Conservation (phyloP, 2,888 invertebrate species). For the Idaea dimidiata region DNA sequence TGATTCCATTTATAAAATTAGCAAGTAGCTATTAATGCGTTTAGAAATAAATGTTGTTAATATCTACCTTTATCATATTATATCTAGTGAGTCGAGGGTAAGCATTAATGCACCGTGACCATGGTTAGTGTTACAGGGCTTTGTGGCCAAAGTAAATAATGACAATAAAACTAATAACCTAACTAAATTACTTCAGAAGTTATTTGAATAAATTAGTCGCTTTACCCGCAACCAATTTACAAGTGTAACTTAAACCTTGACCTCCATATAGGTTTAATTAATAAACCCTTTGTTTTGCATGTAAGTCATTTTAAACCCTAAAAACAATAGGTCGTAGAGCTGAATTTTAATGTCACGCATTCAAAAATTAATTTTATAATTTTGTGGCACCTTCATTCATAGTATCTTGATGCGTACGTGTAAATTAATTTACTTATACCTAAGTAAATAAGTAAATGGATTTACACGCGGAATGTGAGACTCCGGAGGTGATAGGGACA, state of each 20-base stretch:
- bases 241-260: conserved; percentile 16
- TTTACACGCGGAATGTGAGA: conserved; percentile 16
- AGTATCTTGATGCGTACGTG: conserved; percentile 14
- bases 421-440: conserved; percentile 26
- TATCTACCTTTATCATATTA: too few relatives aligned
- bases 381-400: conserved; percentile 10
- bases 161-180: not conserved
- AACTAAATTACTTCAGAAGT: not conserved
- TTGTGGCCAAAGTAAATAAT: conserved; percentile 1
- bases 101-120: not conserved
- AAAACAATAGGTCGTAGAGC: not conserved
- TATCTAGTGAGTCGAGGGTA: not conserved
- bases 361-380: conserved; percentile 2
- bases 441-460: conserved; percentile 23
- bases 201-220: conserved; percentile 17
- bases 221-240: conserved; percentile 13
- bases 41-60: too few relatives aligned
- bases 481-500: not conserved
- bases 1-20: too few relatives aligned
- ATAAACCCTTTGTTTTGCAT: conserved; percentile 7
- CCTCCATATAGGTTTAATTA: conserved; percentile 17
- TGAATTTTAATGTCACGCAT: not conserved
- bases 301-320: conserved; percentile 10
- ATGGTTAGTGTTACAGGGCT: not conserved
- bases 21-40: too few relatives aligned